Percentiles rank a stretch among this genome's conserved stretches.
These are phyloP conservation scores for Crenuchus spilurus DNA, from an alignment of 2,797 vertebrate species.

Conservation along the genomic window DNA sequence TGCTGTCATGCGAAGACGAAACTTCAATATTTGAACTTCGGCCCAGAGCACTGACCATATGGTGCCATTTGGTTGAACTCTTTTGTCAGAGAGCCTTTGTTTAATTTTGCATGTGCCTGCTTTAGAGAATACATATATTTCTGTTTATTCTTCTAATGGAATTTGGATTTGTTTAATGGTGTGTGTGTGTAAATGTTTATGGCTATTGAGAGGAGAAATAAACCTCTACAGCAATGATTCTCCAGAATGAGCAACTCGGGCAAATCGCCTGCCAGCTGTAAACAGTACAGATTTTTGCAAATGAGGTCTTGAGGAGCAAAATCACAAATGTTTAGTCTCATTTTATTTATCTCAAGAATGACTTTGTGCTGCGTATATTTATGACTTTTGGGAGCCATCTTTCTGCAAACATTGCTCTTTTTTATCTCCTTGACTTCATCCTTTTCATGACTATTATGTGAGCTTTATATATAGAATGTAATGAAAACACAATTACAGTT, in stretches of 20 bases:
- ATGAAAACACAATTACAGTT: no score
- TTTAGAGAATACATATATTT: constrained; percentile 69
- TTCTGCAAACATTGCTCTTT: not conserved
- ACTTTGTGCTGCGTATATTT: constrained; percentile 47
- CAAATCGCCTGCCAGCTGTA: constrained; percentile 55
- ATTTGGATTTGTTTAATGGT: constrained; percentile 70
- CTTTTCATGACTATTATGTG: not conserved
- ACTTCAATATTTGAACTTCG: constrained; percentile 17
- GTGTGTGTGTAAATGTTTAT: constrained; percentile 77
- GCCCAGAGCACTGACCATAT: constrained; percentile 68
- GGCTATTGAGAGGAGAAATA: constrained; percentile 62
- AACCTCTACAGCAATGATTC: constrained; percentile 62
- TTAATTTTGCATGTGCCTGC: constrained; percentile 70
- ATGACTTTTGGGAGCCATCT: constrained; percentile 6
- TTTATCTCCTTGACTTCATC: not conserved
- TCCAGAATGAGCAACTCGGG: constrained; percentile 55
- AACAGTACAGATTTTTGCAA: constrained; percentile 61
- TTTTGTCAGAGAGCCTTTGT: constrained; percentile 65
- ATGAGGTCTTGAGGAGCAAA: constrained; percentile 44
- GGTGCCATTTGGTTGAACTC: constrained; percentile 72
- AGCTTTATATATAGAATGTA: no score
- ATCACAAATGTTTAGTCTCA: constrained; percentile 56
- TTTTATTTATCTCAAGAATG: constrained; percentile 54
- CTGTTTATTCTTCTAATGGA: constrained; percentile 74
- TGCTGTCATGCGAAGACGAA: constrained; percentile 61